Evolutionary conservation across 2,113 vertebrate species (phyloP).

Genomic region (Suricata suricatta): DNA sequence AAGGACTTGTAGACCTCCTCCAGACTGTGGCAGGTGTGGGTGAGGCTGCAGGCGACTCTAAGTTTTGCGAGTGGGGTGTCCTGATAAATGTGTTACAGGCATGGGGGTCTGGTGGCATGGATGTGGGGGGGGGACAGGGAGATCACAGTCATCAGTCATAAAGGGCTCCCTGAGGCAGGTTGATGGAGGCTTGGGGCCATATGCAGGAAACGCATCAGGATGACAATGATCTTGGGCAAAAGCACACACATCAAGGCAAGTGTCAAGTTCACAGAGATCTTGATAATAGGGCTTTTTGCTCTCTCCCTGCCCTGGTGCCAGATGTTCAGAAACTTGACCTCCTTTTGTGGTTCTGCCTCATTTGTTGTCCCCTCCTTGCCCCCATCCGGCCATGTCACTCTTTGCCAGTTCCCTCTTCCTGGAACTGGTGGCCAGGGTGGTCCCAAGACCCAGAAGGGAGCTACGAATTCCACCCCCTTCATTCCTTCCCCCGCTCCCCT

Average conservation of each 20-base stretch:
- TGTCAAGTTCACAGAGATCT: conserved; percentile 24
- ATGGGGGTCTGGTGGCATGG: not conserved
- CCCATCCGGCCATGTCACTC: not conserved
- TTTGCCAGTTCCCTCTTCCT: not conserved
- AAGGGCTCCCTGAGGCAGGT: not conserved
- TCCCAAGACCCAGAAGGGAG: not conserved
- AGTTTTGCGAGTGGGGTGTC: not conserved
- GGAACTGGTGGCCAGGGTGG: not conserved
- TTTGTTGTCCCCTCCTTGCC: not conserved
- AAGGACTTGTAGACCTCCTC: not conserved
- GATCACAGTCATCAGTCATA: not conserved
- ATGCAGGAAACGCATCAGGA: not conserved
- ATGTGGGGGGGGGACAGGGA: not conserved
- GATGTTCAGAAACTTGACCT: not conserved
- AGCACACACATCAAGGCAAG: not conserved
- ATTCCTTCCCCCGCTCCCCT: not conserved
- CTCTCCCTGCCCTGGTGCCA: not conserved
- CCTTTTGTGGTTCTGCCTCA: not conserved
- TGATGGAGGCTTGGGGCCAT: not conserved
- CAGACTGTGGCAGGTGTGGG: not conserved
- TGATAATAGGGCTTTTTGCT: not conserved
- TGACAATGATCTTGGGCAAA: conserved; percentile 24
- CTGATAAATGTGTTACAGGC: not conserved
- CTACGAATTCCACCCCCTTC: not conserved
- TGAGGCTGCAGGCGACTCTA: not conserved